These are phyloP conservation scores for Anthophora plumipes DNA, from an alignment of 2,888 invertebrate genomes.

Conservation along the genomic window DNA sequence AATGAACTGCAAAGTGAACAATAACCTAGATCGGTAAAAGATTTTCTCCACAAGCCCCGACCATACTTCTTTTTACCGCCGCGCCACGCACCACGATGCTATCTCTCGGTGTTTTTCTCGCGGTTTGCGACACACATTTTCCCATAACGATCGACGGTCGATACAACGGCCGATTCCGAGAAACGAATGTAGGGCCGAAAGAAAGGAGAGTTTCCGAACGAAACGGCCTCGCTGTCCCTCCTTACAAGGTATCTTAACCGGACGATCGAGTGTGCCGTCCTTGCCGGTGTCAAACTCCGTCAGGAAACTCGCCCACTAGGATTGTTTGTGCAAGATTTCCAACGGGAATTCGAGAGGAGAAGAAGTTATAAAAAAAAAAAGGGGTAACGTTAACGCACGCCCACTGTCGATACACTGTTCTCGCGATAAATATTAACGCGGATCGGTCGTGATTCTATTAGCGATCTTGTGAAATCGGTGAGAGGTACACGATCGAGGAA, in stretches of 20 bases:
- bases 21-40: background rate
- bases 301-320: slow-evolving; percentile 64
- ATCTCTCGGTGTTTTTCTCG: slow-evolving; percentile 25
- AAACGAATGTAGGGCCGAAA: slow-evolving; percentile 68
- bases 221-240: slow-evolving; percentile 77
- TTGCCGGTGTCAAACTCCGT: slow-evolving; percentile 64
- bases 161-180: slow-evolving; percentile 66
- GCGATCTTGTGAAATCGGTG: slow-evolving; percentile 10
- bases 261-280: slow-evolving; percentile 65
- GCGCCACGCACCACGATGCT: background rate
- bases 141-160: slow-evolving; percentile 61
- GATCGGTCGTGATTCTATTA: slow-evolving; percentile 4
- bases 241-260: slow-evolving; percentile 75
- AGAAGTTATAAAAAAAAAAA: background rate
- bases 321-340: slow-evolving; percentile 42
- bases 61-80: slow-evolving; percentile 33
- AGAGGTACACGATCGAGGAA: background rate
- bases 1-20: background rate
- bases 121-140: slow-evolving; percentile 61
- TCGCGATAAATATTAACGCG: background rate
- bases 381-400: slow-evolving; percentile 5
- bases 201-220: slow-evolving; percentile 71
- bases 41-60: slow-evolving; percentile 24
- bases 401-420: background rate
- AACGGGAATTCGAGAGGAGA: slow-evolving; percentile 2